Percentiles rank a stretch among this genome's conserved stretches.
phyloP scores from a whole-genome alignment of 2,113 vertebrate genomes.

The Gambusia holbrooki region DNA sequence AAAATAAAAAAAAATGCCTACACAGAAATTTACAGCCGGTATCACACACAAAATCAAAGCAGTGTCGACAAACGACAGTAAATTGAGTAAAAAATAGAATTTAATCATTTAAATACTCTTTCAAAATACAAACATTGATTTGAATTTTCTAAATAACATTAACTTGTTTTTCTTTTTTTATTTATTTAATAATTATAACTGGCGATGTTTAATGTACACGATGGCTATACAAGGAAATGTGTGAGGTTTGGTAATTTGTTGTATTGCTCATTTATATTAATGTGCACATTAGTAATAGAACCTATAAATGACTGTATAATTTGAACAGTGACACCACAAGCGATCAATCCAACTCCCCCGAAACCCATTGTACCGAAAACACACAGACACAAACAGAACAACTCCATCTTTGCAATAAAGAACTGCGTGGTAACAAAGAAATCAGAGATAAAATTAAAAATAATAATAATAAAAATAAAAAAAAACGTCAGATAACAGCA shows the following conservation, averaged over 20 bases:
- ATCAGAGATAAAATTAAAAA: slow-evolving; percentile 31
- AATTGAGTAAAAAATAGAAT: slow-evolving; percentile 88
- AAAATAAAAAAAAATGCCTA: slow-evolving; percentile 36
- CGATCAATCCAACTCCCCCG: slow-evolving; percentile 12
- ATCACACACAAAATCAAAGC: slow-evolving; percentile 77
- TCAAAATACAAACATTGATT: slow-evolving; percentile 87
- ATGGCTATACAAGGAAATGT: slow-evolving; percentile 82
- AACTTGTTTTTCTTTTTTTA: slow-evolving; percentile 66
- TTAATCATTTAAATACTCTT: slow-evolving; percentile 87
- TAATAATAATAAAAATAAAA: slow-evolving; percentile 11
- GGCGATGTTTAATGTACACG: slow-evolving; percentile 81
- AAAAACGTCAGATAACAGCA: slow-evolving; percentile 15
- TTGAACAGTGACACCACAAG: slow-evolving; percentile 60
- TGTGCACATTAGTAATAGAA: slow-evolving; percentile 79
- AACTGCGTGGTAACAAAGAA: slow-evolving; percentile 13
- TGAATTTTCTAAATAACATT: slow-evolving; percentile 79
- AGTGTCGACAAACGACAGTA: slow-evolving; percentile 83
- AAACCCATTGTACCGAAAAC: slow-evolving; percentile 50
- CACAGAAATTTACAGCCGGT: slow-evolving; percentile 78
- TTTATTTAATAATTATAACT: slow-evolving; percentile 71
- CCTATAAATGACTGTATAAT: slow-evolving; percentile 72
- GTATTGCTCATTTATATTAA: slow-evolving; percentile 86
- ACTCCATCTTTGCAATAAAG: slow-evolving; percentile 40
- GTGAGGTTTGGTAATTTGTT: slow-evolving; percentile 84
- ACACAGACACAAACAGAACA: slow-evolving; percentile 44